Conservation (phyloP, 2,888 invertebrate species). For the Acheta domesticus region DNA sequence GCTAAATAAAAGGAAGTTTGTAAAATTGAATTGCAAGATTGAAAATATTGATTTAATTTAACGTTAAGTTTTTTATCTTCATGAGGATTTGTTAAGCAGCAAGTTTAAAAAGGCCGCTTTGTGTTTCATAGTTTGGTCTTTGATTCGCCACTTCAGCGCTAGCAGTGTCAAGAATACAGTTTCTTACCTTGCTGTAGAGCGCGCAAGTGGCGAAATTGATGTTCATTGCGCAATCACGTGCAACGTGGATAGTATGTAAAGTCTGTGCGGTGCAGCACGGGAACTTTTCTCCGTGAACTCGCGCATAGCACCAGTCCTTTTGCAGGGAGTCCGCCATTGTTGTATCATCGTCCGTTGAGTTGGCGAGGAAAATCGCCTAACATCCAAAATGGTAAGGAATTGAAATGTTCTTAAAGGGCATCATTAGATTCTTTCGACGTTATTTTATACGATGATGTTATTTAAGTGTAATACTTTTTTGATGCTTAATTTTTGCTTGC, state of each 20-base stretch:
- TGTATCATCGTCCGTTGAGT: conserved; percentile 73
- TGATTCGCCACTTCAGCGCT: too few relatives aligned
- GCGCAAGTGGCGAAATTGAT: neutral
- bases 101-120: too few relatives aligned
- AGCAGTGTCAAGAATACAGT: too few relatives aligned
- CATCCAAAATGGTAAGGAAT: conserved; percentile 78
- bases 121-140: too few relatives aligned
- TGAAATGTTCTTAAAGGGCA: conserved; percentile 38
- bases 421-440: neutral
- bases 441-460: neutral
- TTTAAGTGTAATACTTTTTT: neutral
- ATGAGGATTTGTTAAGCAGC: too few relatives aligned
- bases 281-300: neutral
- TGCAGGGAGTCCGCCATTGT: conserved; percentile 82
- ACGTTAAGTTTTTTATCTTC: too few relatives aligned
- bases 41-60: too few relatives aligned
- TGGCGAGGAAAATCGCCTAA: conserved; percentile 70
- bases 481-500: neutral
- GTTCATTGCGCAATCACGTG: conserved; percentile 5
- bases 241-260: conserved; percentile 7
- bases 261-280: neutral
- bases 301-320: conserved; percentile 53
- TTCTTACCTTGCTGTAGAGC: too few relatives aligned
- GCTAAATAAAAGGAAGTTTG: too few relatives aligned
- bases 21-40: too few relatives aligned